These are phyloP conservation scores for Manduca sexta DNA, from an alignment of 1,140 invertebrate species.

Conservation along the genomic window DNA sequence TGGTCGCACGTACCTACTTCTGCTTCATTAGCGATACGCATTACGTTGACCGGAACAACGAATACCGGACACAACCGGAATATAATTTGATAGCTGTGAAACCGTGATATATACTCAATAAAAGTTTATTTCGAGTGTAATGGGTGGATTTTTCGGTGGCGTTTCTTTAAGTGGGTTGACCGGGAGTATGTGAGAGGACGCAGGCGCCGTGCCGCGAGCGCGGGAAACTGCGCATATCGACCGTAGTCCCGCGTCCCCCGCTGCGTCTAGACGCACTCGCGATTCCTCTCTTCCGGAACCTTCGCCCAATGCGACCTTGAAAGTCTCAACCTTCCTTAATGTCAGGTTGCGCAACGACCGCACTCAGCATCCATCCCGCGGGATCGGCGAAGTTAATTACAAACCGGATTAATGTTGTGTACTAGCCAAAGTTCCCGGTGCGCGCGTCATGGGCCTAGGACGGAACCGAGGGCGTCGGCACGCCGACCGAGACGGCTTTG, in stretches of 20 bases:
- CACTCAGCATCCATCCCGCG: slow-evolving; percentile 24
- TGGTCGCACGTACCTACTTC: neutral
- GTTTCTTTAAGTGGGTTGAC: slow-evolving; percentile 38
- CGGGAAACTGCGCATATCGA: slow-evolving; percentile 71
- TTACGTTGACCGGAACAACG: neutral
- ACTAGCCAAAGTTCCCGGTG: slow-evolving; percentile 4
- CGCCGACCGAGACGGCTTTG: slow-evolving; percentile 61
- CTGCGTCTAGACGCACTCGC: slow-evolving; percentile 66
- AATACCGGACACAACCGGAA: neutral
- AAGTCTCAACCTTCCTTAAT: slow-evolving; percentile 68
- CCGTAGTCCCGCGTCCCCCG: slow-evolving; percentile 40
- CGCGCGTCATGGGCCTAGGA: slow-evolving; percentile 7
- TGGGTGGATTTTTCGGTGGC: neutral
- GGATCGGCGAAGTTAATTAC: slow-evolving; percentile 44
- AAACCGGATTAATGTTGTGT: slow-evolving; percentile 22
- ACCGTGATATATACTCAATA: too few relatives aligned
- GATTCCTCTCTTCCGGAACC: slow-evolving; percentile 60
- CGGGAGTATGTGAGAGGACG: slow-evolving; percentile 37
- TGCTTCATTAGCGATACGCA: neutral
- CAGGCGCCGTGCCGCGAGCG: slow-evolving; percentile 57
- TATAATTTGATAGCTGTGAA: neutral
- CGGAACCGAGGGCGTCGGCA: slow-evolving; percentile 38
- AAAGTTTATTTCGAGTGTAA: neutral
- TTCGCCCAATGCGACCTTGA: slow-evolving; percentile 65
- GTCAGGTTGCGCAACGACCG: slow-evolving; percentile 43